Conservation (phyloP, 2,113 vertebrate species). For the Scopus umbretta region DNA sequence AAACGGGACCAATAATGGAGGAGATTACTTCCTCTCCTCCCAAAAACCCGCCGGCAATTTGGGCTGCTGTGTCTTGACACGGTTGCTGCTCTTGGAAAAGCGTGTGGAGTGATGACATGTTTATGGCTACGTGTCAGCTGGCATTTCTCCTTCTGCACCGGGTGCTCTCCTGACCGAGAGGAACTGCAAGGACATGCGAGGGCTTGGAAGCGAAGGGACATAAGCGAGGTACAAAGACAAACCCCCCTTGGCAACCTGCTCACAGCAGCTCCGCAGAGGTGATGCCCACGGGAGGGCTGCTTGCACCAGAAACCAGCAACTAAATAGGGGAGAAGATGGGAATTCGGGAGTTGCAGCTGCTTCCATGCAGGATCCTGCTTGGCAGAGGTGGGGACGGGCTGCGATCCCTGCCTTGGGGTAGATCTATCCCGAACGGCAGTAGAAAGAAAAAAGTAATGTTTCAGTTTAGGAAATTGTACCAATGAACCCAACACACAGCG, state of each 20-base stretch:
- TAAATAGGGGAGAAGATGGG: neutral
- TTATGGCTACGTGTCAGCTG: rapidly evolving
- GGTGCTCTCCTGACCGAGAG: neutral
- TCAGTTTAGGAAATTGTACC: neutral
- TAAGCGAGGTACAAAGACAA: neutral
- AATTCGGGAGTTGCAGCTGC: neutral
- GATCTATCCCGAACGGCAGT: neutral
- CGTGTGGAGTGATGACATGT: rapidly evolving
- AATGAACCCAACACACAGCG: neutral
- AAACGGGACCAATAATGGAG: neutral
- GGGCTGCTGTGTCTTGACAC: rapidly evolving
- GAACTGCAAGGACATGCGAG: neutral
- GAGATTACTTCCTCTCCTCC: neutral
- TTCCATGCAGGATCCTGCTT: neutral
- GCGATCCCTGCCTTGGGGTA: neutral
- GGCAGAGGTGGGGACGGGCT: neutral
- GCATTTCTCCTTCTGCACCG: neutral
- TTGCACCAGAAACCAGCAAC: neutral
- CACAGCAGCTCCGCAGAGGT: neutral
- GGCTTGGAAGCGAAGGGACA: neutral
- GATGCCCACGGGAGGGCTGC: rapidly evolving
- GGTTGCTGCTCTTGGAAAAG: neutral
- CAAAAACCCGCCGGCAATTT: neutral
- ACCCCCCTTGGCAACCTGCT: neutral
- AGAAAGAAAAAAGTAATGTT: neutral